These are phyloP conservation scores for pig (Sus scrofa) DNA, from an alignment of 2,113 vertebrate species.

Conservation along the genomic window T2T-Sscrofa CM000813.6:99943001-99943500, in stretches of 20 bases:
- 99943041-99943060: neutral
- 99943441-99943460: neutral
- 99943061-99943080: neutral
- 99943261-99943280: neutral
- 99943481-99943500: neutral
- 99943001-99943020: neutral
- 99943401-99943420: neutral
- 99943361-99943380: constrained; percentile 18
- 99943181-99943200: neutral
- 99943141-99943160: neutral
- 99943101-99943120: neutral
- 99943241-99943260: neutral
- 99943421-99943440: neutral
- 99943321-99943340: neutral
- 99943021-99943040: neutral
- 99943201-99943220: neutral
- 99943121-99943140: no score
- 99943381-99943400: neutral
- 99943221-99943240: neutral
- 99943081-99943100: neutral
- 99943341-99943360: no score
- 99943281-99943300: neutral
- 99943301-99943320: neutral
- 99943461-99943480: neutral
- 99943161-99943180: neutral